Evolutionary conservation across 2,888 invertebrate genomes (phyloP), one percentile per base, ranked within the genome.

Genomic region (Galerucella pusilla): DNA sequence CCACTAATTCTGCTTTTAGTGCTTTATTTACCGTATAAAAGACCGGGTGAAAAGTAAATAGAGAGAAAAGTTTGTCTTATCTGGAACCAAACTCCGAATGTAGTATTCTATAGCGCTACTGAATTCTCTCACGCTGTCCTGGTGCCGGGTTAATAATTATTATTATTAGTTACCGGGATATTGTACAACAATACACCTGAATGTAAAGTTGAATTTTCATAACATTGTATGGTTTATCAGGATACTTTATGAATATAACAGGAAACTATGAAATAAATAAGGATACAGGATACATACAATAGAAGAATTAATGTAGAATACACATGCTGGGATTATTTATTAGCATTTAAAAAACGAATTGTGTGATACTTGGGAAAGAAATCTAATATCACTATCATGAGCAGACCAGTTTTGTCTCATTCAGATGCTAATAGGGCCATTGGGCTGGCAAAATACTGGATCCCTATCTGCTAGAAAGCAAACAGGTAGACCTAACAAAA

Each of bases 21-120:
- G 74, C 64, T 76, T 77, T 75, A 77, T 77, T 71, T 74, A 72
- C 72, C 68, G 67, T 69, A 77, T 72, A 77, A 77, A 77, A 74
- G 74, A 71, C 72, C 69, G 74, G 74, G 74, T 74, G 68, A 70
- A 74, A 64, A 35, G 77, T 74, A 77, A 76, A 77, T 72, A 77
- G 46, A 74, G 72, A 66, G 72, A 70, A 73, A 74, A 72, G 61
- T 63, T 46, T 66, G 52, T 72, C 64, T 75, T 76, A 74, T 76
- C 76, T 76, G 20, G 49, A 54, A 61, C 35, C 49, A 61, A 54
- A 59, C 68, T 45, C 49, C 25, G 61, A 69, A 46, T 69, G 60
- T 42, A 46, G 10, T 46, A n/a, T 46, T 46, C 5, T 20, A 14
- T 10, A 52, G 14, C 42, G 71, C 75, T 75, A 75, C 75, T 59